Conservation (phyloP, 2,888 invertebrate genomes). For the Agrochola lota region DNA sequence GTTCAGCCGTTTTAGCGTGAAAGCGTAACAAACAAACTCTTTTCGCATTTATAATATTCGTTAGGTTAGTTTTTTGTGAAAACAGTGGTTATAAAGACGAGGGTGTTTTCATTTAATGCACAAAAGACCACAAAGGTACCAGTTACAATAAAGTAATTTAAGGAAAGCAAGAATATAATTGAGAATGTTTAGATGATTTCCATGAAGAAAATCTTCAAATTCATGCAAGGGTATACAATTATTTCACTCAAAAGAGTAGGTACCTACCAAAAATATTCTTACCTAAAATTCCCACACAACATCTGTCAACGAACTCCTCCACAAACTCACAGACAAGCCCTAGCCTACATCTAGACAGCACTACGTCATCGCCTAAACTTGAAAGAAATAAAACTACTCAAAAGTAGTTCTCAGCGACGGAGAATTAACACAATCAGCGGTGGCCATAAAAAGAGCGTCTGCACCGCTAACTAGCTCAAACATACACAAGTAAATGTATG, state of each 20-base stretch:
- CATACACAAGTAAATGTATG: conserved; percentile 71
- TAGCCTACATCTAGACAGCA: conserved; percentile 20
- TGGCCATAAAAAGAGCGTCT: conserved; percentile 56
- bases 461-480: conserved; percentile 64
- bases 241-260: not conserved
- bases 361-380: conserved; percentile 45
- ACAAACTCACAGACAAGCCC: conserved; percentile 26
- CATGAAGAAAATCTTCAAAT: not conserved
- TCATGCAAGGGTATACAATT: not conserved
- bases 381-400: conserved; percentile 38
- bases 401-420: conserved; percentile 49
- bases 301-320: conserved; percentile 14
- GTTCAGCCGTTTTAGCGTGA: too few species aligned
- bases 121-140: not conserved
- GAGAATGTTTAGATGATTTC: not conserved
- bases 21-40: too few species aligned
- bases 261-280: not conserved
- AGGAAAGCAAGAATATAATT: not conserved
- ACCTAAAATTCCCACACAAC: not conserved
- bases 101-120: not conserved
- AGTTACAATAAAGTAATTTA: not conserved
- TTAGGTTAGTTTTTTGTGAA: not conserved
- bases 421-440: conserved; percentile 61
- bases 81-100: not conserved
- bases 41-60: too few species aligned